phyloP scores from a whole-genome alignment of 2,113 vertebrate genomes.

The Sturnira hondurensis region DNA sequence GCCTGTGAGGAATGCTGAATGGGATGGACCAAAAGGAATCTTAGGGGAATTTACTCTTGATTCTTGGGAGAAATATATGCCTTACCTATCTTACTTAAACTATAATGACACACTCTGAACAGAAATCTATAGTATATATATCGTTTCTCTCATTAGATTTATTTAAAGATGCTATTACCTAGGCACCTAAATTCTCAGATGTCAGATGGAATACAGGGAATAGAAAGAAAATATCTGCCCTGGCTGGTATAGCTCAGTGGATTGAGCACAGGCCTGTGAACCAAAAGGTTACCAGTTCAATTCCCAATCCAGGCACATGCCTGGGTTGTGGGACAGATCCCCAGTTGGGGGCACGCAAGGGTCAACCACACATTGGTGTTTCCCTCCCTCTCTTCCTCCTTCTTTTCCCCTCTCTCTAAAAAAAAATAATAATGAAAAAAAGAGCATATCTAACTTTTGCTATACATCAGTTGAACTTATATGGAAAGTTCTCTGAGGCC shows the following conservation, averaged over 20 bases:
- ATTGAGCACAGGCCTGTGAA: too few relatives aligned
- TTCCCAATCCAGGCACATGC: too few relatives aligned
- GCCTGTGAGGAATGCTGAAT: background rate
- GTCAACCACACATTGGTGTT: too few relatives aligned
- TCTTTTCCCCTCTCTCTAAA: too few relatives aligned
- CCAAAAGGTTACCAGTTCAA: too few relatives aligned
- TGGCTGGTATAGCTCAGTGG: too few relatives aligned
- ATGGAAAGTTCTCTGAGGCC: background rate
- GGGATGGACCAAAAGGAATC: background rate
- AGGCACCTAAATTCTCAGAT: constrained; percentile 3
- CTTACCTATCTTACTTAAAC: background rate
- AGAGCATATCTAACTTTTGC: background rate
- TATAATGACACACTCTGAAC: background rate
- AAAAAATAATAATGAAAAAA: background rate
- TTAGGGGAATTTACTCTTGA: background rate
- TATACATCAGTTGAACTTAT: background rate
- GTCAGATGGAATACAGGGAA: background rate
- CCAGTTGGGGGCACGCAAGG: too few relatives aligned
- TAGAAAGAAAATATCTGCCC: background rate
- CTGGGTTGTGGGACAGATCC: too few relatives aligned
- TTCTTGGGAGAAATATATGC: background rate
- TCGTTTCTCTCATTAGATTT: constrained; percentile 3
- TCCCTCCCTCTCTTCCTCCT: too few relatives aligned
- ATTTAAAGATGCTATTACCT: background rate
- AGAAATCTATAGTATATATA: background rate